Base-by-base conservation (phyloP, 1,140 invertebrate genomes). In the Drosophila nigromelanica region DNA sequence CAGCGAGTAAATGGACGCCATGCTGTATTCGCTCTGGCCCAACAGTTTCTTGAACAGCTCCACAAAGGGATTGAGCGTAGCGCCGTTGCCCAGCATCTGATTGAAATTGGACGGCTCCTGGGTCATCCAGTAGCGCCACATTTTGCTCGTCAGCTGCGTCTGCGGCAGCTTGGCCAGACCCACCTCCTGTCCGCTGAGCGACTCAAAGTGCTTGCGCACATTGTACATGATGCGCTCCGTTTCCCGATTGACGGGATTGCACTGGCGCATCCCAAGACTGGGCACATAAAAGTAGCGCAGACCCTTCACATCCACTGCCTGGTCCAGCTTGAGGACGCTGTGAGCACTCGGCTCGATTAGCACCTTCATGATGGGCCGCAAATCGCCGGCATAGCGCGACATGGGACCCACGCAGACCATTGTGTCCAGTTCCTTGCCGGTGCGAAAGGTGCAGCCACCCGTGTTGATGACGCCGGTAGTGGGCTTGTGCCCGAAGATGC, bases 401-500 rank as follows among this genome's bases (percentile, higher is more conserved):
- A 99, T 95, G 1, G 97, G 96, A 12, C 98, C 98, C 35, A 94
- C 95, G 61, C 93, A 92, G 5, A 95, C 94, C 93, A 96, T 95
- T 0, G 95, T 94, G 11, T 93, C 74, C 39, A 78, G 81, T 73
- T 94, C 94, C 63, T 93, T 92, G 12, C 94, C 93, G 3, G 92
- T 92, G 60, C 95, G 92, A 33, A 94, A 93, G 40, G 94, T 95
- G 74, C 95, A 93, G 0, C 95, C 95, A 79, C 92, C 92, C 66
- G 93, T 90, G 52, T 93, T 94, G 3, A 93, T 92, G 12, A 92
- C 89, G 91, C 96, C 95, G 77, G 94, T 93, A 7, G 96, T 96
- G 4, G 98, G 95, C 90, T 99, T 98, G 75, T 98, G 95, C 2
- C 97, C 98, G 93, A 96, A 99, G 50, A 99, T 93, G 40, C 98